Base-by-base conservation (phyloP, 2,888 invertebrate genomes). In the Bhutanitis thaidina region DNA sequence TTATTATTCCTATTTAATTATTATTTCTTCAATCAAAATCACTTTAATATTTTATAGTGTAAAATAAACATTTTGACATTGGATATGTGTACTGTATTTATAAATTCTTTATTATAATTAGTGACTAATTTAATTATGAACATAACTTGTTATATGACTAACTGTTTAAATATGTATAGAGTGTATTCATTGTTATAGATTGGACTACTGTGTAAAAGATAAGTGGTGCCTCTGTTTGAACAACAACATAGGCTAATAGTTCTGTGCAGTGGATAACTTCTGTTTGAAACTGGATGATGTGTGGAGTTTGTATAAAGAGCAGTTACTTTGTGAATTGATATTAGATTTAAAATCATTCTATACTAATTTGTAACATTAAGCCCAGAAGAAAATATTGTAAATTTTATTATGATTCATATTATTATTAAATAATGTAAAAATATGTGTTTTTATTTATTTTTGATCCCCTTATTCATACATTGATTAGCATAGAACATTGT, bases 331-430 rank as follows among this genome's bases (percentile, higher is more conserved):
- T 62, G 62, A 60, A 67, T 59, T 66, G 64, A 70, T 72, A 71
- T 69, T 70, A 71, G 68, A 55, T 55, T 59, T 62, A 30, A 37
- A 30, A 36, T 35, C 35, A 43, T 52, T 43, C 41, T 46, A n/a
- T 43, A 37, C 46, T 52, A 53, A 56, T 37, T 40, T 36, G 49
- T 58, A 63, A 54, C 51, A 47, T 59, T 61, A 61, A 60, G 49
- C 49, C 54, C 57, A 60, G 62, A 60, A 67, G 62, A 56, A 51
- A 65, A 59, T 71, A 75, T 70, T 60, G 67, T 75, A 68, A 69
- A 77, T 62, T 72, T 73, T 68, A 69, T 71, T 73, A 70, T 76
- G 69, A 76, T 69, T 73, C 64, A 62, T 75, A 75, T 64, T 74
- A 74, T 63, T 57, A 46, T 52, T 54, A 43, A 74, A 72, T 65